Conservation (phyloP, 64 coral and sea anemone species). For the Pocillopora damicornis region DNA sequence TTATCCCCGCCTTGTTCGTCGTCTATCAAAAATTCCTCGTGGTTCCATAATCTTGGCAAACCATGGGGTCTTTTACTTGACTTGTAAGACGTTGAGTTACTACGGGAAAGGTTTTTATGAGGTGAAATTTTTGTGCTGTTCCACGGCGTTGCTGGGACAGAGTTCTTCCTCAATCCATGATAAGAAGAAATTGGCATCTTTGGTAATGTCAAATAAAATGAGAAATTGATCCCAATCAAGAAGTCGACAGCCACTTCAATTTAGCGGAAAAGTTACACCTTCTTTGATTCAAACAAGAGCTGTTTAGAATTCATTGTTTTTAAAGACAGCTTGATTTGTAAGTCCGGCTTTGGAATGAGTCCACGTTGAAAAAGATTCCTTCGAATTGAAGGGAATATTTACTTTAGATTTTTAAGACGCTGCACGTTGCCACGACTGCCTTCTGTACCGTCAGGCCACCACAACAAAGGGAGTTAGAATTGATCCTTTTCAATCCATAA, state of each 20-base stretch:
- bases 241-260: not conserved
- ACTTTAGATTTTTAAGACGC: not conserved
- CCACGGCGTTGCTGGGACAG: conserved; percentile 15
- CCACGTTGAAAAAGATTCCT: not conserved
- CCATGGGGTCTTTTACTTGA: not conserved
- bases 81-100: not conserved
- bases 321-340: not conserved
- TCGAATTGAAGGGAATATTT: conserved; percentile 17
- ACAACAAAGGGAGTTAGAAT: not conserved
- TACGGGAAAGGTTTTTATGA: not conserved
- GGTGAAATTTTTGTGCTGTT: conserved; percentile 22
- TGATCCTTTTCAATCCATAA: not conserved
- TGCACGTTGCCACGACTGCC: not conserved
- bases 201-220: no score
- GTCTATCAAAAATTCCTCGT: not conserved
- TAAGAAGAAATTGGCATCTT: conserved; percentile 44
- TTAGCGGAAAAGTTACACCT: not conserved
- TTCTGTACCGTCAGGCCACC: not conserved
- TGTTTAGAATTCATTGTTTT: not conserved
- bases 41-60: conserved; percentile 7
- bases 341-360: not conserved
- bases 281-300: not conserved
- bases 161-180: conserved; percentile 24
- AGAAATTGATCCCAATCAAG: no score
- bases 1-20: not conserved